phyloP scores from a whole-genome alignment of 2,888 invertebrate species.

The Lithosia quadra region DNA sequence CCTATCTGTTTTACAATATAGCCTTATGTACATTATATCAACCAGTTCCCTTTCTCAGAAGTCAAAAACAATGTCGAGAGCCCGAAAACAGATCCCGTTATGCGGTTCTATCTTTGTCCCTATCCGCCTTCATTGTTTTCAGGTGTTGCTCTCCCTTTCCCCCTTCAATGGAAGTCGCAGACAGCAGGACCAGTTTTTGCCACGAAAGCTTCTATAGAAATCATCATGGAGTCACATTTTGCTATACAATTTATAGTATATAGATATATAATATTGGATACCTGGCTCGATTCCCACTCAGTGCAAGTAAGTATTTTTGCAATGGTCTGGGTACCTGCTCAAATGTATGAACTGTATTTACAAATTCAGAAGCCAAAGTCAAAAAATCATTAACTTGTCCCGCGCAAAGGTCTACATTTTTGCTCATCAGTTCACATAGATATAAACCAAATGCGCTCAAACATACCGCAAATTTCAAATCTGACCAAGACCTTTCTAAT shows the following conservation, averaged over 20 bases:
- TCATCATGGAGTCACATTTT: constrained; percentile 53
- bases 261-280: constrained; percentile 20
- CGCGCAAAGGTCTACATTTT: no score
- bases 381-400: no score
- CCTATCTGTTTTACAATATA: not conserved
- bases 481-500: no score
- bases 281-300: not conserved
- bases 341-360: no score
- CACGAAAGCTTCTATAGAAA: constrained; percentile 52
- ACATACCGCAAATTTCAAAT: no score
- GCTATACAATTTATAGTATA: constrained; percentile 39
- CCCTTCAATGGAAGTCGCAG: constrained; percentile 81
- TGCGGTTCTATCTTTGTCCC: constrained; percentile 63
- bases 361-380: no score
- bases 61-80: constrained; percentile 50
- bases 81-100: constrained; percentile 75
- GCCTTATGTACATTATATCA: constrained; percentile 26
- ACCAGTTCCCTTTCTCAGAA: constrained; percentile 51
- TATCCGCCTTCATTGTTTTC: constrained; percentile 46
- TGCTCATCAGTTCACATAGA: no score
- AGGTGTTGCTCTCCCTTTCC: constrained; percentile 63
- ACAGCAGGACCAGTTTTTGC: constrained; percentile 81
- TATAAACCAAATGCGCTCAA: no score
- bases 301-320: not conserved
- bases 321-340: no score